Conservation (phyloP, 1,140 invertebrate species). For the Trichonephila clavata region DNA sequence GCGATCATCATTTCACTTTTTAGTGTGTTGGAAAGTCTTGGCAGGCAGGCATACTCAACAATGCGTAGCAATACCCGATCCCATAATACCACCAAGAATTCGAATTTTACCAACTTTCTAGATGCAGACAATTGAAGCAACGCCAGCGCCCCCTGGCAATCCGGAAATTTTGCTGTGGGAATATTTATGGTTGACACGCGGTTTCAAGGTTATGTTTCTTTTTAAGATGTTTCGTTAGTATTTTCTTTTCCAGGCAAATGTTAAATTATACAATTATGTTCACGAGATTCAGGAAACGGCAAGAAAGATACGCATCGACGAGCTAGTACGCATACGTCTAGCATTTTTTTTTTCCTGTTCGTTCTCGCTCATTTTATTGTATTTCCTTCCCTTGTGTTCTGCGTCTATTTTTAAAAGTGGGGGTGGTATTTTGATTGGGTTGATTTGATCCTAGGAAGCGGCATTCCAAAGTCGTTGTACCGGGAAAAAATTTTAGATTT, state of each 20-base stretch:
- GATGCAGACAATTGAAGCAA: slow-evolving; percentile 37
- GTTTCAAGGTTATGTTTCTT: slow-evolving; percentile 42
- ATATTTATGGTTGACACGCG: slow-evolving; percentile 44
- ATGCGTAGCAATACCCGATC: background rate
- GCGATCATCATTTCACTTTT: background rate
- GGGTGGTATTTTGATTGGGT: background rate
- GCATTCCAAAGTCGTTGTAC: background rate
- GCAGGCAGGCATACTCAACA: background rate
- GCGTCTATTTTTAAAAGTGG: background rate
- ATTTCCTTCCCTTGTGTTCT: background rate
- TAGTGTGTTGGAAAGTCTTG: background rate
- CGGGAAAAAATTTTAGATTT: background rate
- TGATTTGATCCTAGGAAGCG: background rate
- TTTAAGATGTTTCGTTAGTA: slow-evolving; percentile 11
- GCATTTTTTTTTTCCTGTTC: slow-evolving; percentile 7
- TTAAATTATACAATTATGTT: slow-evolving; percentile 38
- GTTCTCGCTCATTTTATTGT: background rate
- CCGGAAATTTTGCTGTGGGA: slow-evolving; percentile 20
- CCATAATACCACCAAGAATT: background rate
- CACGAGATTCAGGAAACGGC: slow-evolving; percentile 31
- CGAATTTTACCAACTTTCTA: slow-evolving; percentile 7
- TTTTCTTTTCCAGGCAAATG: slow-evolving; percentile 40
- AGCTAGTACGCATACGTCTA: slow-evolving; percentile 4
- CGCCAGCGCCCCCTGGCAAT: background rate
- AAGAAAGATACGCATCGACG: slow-evolving; percentile 23